These are phyloP conservation scores for Apteryx owenii DNA, from an alignment of 2,113 vertebrate species.

Conservation along the genomic window DNA sequence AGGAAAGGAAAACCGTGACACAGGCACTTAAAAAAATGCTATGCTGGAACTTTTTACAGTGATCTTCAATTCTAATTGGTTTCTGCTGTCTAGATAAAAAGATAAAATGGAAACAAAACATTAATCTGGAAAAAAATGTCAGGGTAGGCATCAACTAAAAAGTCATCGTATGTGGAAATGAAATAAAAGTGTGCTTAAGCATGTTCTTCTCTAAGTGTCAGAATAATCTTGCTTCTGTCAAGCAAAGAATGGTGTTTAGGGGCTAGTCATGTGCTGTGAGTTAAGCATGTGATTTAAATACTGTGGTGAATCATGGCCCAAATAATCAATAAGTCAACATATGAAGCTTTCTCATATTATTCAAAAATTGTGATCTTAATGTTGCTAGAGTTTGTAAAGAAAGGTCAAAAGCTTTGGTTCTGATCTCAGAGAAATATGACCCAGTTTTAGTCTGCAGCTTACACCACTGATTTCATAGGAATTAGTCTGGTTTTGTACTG, in stretches of 20 bases:
- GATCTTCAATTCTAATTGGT: background rate
- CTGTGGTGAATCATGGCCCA: background rate
- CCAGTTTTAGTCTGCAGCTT: background rate
- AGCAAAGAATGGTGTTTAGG: background rate
- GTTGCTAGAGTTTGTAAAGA: background rate
- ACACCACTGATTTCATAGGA: background rate
- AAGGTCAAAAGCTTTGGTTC: background rate
- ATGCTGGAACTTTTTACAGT: background rate
- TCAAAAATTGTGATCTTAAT: background rate
- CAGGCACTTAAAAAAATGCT: background rate
- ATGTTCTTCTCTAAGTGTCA: background rate
- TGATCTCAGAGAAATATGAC: background rate
- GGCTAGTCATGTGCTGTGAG: background rate
- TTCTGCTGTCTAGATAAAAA: background rate
- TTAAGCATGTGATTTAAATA: constrained; percentile 23
- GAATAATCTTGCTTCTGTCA: background rate
- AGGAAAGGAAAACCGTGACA: background rate
- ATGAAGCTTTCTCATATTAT: background rate
- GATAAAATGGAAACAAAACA: background rate
- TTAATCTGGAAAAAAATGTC: background rate
- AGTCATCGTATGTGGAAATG: background rate
- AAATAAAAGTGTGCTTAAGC: background rate
- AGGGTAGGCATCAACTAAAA: background rate
- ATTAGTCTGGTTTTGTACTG: background rate
- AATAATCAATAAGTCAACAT: background rate